Evolutionary conservation across 2,888 invertebrate genomes (phyloP).

Genomic region (Parnassius smintheus): DNA sequence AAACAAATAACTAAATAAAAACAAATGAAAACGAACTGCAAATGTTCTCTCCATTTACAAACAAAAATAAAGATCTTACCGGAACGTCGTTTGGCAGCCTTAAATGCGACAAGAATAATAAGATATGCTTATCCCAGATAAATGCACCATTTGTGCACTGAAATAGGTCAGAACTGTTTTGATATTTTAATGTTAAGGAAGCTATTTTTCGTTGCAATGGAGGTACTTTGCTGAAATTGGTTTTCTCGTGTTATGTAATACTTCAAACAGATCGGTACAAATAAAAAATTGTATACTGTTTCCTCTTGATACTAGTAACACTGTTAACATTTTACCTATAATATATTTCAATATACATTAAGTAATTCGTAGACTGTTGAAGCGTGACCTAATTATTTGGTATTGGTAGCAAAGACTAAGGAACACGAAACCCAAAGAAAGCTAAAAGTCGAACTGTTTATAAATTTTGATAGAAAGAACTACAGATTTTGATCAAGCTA

Average conservation of each 20-base stretch:
- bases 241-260: neutral
- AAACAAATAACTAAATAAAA: neutral
- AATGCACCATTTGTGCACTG: conserved; percentile 17
- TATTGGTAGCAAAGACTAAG: neutral
- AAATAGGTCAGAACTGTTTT: conserved; percentile 6
- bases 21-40: conserved; percentile 1
- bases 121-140: conserved; percentile 14
- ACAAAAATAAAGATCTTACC: conserved; percentile 10
- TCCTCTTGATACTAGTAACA: neutral
- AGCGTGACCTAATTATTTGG: neutral
- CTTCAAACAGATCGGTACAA: neutral
- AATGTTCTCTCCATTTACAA: conserved; percentile 2
- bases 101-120: conserved; percentile 21
- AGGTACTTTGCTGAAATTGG: neutral
- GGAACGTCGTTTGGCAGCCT: conserved; percentile 14
- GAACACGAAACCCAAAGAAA: neutral
- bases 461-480: no score
- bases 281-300: no score
- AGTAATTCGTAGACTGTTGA: no score
- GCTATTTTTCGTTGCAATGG: conserved; percentile 2
- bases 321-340: neutral
- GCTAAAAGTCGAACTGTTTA: neutral
- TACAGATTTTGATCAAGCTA: no score
- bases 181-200: conserved; percentile 13
- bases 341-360: no score